Evolutionary conservation across 2,113 vertebrate species (phyloP).

Genomic region (Aspiorhynchus laticeps): DNA sequence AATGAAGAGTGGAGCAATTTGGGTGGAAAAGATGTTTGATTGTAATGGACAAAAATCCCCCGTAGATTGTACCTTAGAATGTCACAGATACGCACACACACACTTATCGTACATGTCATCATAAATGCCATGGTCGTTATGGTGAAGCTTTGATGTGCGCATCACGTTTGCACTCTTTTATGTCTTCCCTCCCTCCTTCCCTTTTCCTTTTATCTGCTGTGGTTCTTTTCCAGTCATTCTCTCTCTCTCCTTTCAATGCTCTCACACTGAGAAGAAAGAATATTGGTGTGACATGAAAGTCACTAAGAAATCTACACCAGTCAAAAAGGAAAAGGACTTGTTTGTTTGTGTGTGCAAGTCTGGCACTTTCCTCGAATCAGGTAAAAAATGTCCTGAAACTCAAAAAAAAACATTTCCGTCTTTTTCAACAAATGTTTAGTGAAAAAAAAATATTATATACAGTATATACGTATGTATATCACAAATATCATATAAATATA

Average conservation of each 20-base stretch:
- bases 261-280: conserved; percentile 47
- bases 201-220: conserved; percentile 20
- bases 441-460: not conserved
- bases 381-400: not conserved
- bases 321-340: not conserved
- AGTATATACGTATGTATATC: no score
- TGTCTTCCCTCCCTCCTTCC: not conserved
- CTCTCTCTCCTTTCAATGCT: conserved; percentile 3
- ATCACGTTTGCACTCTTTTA: not conserved
- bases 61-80: not conserved
- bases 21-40: not conserved
- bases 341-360: not conserved
- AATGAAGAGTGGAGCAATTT: not conserved
- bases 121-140: conserved; percentile 25
- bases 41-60: not conserved
- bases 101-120: not conserved
- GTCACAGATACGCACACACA: conserved; percentile 19
- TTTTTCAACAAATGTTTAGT: not conserved
- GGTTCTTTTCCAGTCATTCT: not conserved
- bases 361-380: not conserved
- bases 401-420: not conserved
- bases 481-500: no score
- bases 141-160: conserved; percentile 27
- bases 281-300: conserved; percentile 43
- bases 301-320: not conserved